These are phyloP conservation scores for Gymnarchus niloticus DNA, from an alignment of 2,113 vertebrate species.

Conservation along the genomic window DNA sequence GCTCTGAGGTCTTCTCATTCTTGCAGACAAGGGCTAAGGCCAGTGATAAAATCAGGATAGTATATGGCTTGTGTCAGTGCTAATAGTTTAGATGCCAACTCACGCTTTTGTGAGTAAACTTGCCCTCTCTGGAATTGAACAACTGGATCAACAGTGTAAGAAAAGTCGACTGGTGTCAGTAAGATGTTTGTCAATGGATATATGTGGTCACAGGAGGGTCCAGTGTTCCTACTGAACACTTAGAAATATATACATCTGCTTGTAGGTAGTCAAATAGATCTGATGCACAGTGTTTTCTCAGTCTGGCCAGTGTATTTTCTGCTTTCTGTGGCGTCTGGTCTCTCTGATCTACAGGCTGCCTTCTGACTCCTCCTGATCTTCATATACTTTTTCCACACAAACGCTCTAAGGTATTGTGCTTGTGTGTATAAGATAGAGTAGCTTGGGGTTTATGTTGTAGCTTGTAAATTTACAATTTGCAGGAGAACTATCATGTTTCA, in stretches of 20 bases:
- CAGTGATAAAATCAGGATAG: not conserved
- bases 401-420: conserved; percentile 55
- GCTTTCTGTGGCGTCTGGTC: conserved; percentile 45
- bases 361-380: conserved; percentile 63
- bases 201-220: not conserved
- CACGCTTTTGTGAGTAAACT: not conserved
- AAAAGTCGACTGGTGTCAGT: not conserved
- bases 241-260: not conserved
- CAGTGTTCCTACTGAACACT: not conserved
- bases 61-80: not conserved
- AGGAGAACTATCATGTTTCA: not conserved
- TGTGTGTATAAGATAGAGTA: not conserved
- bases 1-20: not conserved
- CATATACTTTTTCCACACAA: conserved; percentile 50
- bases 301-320: conserved; percentile 46
- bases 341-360: conserved; percentile 65
- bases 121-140: not conserved
- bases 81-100: not conserved
- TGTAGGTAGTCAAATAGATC: not conserved
- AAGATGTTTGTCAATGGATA: not conserved
- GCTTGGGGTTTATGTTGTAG: conserved; percentile 30
- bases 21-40: not conserved
- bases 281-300: conserved; percentile 31
- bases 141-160: not conserved
- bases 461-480: not conserved